phyloP scores from a whole-genome alignment of 2,888 invertebrate species.

The Pammene aurita region DNA sequence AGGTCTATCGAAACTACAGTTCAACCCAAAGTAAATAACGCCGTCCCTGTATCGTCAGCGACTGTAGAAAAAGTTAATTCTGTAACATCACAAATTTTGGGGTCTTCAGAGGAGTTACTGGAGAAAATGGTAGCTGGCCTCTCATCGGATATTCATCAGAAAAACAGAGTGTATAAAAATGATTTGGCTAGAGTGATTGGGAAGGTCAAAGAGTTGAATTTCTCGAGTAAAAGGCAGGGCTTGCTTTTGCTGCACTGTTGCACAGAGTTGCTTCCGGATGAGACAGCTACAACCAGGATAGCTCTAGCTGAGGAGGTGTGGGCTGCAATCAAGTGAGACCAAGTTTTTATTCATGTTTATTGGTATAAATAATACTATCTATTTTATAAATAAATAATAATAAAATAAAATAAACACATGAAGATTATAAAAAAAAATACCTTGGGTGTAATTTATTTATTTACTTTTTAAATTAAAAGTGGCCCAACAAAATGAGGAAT shows the following conservation, averaged over 20 bases:
- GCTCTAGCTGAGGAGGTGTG: conserved; percentile 81
- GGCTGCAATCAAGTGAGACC: conserved; percentile 73
- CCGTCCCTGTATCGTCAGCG: background rate
- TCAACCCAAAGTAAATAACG: background rate
- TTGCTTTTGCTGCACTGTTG: conserved; percentile 82
- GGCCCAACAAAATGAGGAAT: too few relatives aligned
- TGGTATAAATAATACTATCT: too few relatives aligned
- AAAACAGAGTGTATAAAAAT: conserved; percentile 76
- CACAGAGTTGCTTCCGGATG: conserved; percentile 81
- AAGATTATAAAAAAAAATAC: too few relatives aligned
- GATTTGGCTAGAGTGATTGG: conserved; percentile 65
- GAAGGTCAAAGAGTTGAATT: conserved; percentile 69
- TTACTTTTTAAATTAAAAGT: too few relatives aligned
- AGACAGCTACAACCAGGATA: conserved; percentile 72
- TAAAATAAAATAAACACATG: too few relatives aligned
- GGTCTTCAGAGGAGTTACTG: conserved; percentile 60
- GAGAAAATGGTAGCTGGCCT: conserved; percentile 69
- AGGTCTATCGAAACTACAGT: conserved; percentile 19
- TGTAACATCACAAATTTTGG: conserved; percentile 6
- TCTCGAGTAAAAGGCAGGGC: conserved; percentile 72
- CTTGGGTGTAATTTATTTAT: too few relatives aligned
- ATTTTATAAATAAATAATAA: too few relatives aligned
- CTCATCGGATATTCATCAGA: conserved; percentile 71
- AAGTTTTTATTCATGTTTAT: background rate
- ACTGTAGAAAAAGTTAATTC: conserved; percentile 12